Percentiles rank a stretch among this genome's conserved stretches.
Conservation (phyloP, 2,888 invertebrate species). For the Lymantria monacha region DNA sequence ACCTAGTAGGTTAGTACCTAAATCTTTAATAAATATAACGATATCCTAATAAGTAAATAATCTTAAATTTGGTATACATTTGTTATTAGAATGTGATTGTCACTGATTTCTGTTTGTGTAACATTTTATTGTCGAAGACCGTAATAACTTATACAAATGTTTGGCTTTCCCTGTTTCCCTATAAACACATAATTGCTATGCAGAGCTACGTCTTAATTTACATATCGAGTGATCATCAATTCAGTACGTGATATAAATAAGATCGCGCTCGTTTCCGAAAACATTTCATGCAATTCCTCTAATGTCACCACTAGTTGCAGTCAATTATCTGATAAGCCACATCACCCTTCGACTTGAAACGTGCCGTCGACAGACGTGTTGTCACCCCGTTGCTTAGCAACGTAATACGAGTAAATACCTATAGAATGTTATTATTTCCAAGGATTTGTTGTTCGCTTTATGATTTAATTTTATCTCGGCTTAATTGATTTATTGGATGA, state of each 20-base stretch:
- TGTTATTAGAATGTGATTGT: neutral
- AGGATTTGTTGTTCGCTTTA: conserved; percentile 33
- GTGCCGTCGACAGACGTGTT: conserved; percentile 34
- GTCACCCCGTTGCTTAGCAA: conserved; percentile 45
- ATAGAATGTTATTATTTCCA: conserved; percentile 47
- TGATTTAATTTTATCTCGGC: conserved; percentile 38
- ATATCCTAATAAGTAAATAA: too few relatives aligned
- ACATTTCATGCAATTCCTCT: conserved; percentile 39
- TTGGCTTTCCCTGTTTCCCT: conserved; percentile 4
- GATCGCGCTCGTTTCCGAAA: conserved; percentile 23
- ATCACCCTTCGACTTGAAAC: conserved; percentile 38
- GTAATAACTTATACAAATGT: conserved; percentile 6
- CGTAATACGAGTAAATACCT: conserved; percentile 38
- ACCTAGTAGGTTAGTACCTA: too few relatives aligned
- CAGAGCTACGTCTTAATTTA: conserved; percentile 25
- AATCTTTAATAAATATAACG: too few relatives aligned
- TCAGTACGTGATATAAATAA: conserved; percentile 38
- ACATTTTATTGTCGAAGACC: conserved; percentile 1
- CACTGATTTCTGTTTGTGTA: neutral
- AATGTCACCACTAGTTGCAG: conserved; percentile 54
- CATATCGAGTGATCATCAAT: conserved; percentile 34
- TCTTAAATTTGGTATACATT: too few relatives aligned
- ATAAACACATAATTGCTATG: conserved; percentile 20
- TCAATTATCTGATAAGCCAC: conserved; percentile 74
- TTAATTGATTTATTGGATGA: conserved; percentile 59